Percentiles rank a stretch among this genome's conserved stretches.
phyloP scores from a whole-genome alignment of 2,797 vertebrate species.

The Sphenodon punctatus region DNA sequence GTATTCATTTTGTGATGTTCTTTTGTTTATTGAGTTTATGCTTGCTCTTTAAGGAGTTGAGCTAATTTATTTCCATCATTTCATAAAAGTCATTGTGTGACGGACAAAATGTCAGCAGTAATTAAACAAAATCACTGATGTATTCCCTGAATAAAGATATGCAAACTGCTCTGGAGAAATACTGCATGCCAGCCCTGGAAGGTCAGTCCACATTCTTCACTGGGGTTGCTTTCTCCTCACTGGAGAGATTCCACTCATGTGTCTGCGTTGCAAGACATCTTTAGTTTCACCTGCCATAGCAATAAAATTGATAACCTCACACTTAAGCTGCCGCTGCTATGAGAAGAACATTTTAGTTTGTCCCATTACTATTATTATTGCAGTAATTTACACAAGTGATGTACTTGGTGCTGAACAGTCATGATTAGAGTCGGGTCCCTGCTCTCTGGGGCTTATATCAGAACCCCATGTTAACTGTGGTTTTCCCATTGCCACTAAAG shows the following conservation, averaged over 20 bases:
- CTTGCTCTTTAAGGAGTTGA: slow-evolving; percentile 9
- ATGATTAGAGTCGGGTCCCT: no score
- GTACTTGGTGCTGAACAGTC: no score
- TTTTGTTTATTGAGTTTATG: slow-evolving; percentile 24
- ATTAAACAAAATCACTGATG: background rate
- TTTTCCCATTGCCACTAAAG: no score
- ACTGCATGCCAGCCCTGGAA: background rate
- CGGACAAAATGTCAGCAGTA: background rate
- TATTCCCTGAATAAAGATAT: background rate
- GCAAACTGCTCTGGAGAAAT: background rate
- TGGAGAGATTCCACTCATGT: background rate
- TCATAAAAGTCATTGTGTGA: background rate
- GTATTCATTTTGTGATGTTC: background rate
- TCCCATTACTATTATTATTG: no score
- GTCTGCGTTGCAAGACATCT: background rate
- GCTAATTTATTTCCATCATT: slow-evolving; percentile 6
- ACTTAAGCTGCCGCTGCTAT: no score
- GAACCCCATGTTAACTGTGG: no score
- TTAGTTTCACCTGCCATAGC: background rate
- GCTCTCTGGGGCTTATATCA: no score
- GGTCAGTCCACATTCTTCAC: background rate
- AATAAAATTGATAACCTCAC: background rate
- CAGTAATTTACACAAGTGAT: no score
- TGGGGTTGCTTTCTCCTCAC: background rate
- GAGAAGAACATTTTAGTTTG: no score